Percentiles rank a stretch among this genome's conserved stretches.
These are phyloP conservation scores for Heliconius cydno DNA, from an alignment of 2,888 invertebrate genomes.

Conservation along the genomic window DNA sequence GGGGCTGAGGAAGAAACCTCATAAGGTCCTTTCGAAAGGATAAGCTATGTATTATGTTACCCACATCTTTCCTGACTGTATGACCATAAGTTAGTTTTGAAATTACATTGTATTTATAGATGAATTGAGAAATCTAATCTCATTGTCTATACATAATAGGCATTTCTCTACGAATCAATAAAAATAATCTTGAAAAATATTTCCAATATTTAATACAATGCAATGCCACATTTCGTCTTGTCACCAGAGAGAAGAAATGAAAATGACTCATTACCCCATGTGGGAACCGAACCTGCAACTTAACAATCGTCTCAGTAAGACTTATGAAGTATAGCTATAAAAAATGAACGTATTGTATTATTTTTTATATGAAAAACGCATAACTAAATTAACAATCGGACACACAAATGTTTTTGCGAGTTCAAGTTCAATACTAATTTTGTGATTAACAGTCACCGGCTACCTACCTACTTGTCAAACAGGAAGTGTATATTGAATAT, in stretches of 20 bases:
- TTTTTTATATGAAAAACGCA: neutral
- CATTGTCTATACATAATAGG: too few species aligned
- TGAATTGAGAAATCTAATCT: neutral
- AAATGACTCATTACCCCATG: too few species aligned
- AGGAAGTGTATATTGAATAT: conserved; percentile 9
- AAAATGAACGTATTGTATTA: too few species aligned
- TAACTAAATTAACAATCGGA: neutral
- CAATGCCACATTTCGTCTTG: too few species aligned
- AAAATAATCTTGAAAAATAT: too few species aligned
- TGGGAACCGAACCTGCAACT: too few species aligned
- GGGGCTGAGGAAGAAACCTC: conserved; percentile 22
- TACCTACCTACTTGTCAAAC: neutral
- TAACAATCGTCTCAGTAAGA: too few species aligned
- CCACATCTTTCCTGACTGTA: conserved; percentile 4
- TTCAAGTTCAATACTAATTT: neutral
- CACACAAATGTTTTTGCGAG: neutral
- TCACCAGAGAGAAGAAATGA: too few species aligned
- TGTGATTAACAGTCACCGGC: neutral
- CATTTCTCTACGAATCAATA: too few species aligned
- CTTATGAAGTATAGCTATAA: too few species aligned
- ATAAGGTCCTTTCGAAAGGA: conserved; percentile 13
- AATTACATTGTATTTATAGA: neutral
- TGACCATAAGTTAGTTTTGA: neutral
- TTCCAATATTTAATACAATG: too few species aligned
- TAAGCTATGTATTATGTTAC: conserved; percentile 11